Evolutionary conservation across 2,113 vertebrate species (phyloP).

Genomic region (Oophaga pumilio): DNA sequence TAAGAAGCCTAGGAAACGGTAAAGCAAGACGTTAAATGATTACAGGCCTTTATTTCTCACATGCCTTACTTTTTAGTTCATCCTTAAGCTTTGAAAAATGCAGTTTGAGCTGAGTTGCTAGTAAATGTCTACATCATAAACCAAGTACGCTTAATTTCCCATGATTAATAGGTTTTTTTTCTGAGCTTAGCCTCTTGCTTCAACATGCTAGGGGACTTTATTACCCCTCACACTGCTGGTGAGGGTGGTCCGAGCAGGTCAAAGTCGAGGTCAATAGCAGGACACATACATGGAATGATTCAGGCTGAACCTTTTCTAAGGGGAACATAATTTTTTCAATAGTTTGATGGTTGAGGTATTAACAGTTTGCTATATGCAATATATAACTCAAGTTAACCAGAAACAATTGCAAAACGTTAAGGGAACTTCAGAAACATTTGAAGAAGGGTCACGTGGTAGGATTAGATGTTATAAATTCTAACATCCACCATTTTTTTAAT

Average conservation of each 20-base stretch:
- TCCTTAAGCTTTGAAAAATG: constrained; percentile 65
- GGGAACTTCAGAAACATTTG: neutral
- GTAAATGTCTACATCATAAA: constrained; percentile 82
- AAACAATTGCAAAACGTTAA: neutral
- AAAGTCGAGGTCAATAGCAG: constrained; percentile 80
- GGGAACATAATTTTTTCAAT: constrained; percentile 1
- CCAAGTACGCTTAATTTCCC: constrained; percentile 72
- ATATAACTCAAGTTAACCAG: neutral
- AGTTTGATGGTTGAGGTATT: constrained; percentile 24
- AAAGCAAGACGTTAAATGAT: constrained; percentile 52
- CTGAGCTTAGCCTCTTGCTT: constrained; percentile 68
- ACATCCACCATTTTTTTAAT: too few species aligned
- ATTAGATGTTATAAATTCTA: neutral
- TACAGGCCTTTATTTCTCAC: constrained; percentile 37
- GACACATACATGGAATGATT: constrained; percentile 61
- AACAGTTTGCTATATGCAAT: constrained; percentile 10
- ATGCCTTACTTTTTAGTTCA: constrained; percentile 53
- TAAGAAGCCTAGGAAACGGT: constrained; percentile 16
- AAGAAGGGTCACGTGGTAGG: neutral
- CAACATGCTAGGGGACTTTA: constrained; percentile 73
- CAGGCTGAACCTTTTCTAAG: constrained; percentile 3
- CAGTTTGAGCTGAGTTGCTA: constrained; percentile 67
- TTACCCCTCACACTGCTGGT: constrained; percentile 71
- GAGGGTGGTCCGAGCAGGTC: constrained; percentile 80
- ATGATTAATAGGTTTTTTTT: constrained; percentile 76